phyloP scores from a whole-genome alignment of 2,113 vertebrate genomes.

The Lipotes vexillifer region DNA sequence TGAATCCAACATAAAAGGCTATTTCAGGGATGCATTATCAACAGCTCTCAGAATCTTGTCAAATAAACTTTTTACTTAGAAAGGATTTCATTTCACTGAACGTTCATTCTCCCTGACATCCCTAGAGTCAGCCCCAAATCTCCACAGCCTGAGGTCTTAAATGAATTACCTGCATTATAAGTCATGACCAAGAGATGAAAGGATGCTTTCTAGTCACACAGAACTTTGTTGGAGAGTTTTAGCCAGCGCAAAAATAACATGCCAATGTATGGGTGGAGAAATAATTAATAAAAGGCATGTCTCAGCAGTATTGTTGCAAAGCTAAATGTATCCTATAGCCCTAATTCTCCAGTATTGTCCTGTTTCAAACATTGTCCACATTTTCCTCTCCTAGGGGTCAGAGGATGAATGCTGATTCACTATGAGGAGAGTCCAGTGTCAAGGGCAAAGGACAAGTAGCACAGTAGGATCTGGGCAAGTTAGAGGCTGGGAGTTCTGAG shows the following conservation, averaged over 20 bases:
- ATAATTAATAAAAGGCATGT: background rate
- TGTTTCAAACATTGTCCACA: background rate
- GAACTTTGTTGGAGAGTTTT: background rate
- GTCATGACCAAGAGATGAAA: background rate
- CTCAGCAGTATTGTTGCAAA: background rate
- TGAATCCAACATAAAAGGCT: constrained; percentile 1
- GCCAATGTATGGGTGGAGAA: background rate
- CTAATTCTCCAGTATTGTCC: background rate
- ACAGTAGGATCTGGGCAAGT: too few species aligned
- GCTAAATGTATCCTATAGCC: background rate
- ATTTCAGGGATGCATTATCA: background rate
- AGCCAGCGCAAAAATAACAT: background rate
- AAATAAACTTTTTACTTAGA: background rate
- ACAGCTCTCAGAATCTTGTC: background rate
- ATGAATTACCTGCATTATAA: background rate
- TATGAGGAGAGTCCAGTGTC: background rate
- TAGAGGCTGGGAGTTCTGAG: background rate
- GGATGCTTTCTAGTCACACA: background rate
- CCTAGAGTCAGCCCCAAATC: background rate
- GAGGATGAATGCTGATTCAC: background rate
- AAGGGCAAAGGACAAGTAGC: background rate
- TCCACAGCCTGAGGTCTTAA: background rate
- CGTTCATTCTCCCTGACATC: background rate
- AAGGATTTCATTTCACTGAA: background rate
- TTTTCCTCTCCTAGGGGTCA: background rate